Conservation (phyloP, 2,797 vertebrate species). For the Sebastes wilsoni region DNA sequence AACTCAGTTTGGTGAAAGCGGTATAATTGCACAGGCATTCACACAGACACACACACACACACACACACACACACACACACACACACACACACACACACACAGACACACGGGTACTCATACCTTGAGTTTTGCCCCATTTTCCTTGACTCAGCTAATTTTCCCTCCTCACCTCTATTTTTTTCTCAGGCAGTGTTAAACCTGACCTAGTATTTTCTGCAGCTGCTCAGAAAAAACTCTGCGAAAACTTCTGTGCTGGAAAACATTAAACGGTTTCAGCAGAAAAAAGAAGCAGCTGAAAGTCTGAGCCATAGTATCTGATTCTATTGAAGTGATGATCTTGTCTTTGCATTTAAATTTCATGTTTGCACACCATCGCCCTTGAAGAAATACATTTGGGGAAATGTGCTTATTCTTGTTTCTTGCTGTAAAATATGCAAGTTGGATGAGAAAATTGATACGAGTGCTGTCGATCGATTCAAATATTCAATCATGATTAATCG, state of each 20-base stretch:
- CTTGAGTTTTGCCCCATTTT: slow-evolving; percentile 10
- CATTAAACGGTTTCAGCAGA: neutral
- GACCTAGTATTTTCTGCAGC: slow-evolving; percentile 33
- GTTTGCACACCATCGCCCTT: neutral
- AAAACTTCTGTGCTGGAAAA: slow-evolving; percentile 4
- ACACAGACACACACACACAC: neutral
- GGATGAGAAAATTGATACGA: neutral
- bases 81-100: too few relatives aligned
- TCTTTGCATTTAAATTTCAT: neutral
- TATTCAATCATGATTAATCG: too few relatives aligned
- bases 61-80: too few relatives aligned
- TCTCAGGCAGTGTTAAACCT: slow-evolving; percentile 17
- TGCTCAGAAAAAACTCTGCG: neutral
- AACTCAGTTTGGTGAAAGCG: slow-evolving; percentile 20
- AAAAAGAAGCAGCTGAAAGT: neutral
- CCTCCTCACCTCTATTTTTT: neutral
- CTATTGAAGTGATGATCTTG: accelerated
- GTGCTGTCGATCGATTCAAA: accelerated
- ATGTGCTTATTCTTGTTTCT: neutral
- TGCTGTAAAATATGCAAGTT: neutral
- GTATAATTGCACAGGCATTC: slow-evolving; percentile 3
- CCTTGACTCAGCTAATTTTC: slow-evolving; percentile 27
- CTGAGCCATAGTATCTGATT: neutral
- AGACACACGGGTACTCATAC: neutral
- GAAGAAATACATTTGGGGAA: neutral